Conservation (phyloP, 1,140 invertebrate species). For the Nasonia giraulti region DNA sequence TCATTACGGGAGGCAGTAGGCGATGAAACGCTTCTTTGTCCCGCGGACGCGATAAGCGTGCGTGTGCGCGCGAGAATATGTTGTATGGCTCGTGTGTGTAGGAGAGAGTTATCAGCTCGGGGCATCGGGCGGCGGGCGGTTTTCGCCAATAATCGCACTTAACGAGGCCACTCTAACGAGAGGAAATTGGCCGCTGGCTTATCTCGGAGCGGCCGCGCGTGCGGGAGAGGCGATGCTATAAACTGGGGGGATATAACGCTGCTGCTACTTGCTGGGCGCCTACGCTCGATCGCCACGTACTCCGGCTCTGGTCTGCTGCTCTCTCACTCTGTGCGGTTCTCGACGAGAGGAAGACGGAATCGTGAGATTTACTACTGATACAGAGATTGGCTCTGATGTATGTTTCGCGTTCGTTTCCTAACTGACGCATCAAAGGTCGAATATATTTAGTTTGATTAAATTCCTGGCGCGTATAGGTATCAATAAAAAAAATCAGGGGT, state of each 20-base stretch:
- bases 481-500: too few species aligned
- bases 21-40: slow-evolving; percentile 38
- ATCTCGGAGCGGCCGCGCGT: background rate
- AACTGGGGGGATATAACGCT: background rate
- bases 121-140: slow-evolving; percentile 29
- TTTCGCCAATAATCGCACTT: slow-evolving; percentile 48
- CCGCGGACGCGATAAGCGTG: slow-evolving; percentile 14
- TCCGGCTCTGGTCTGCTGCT: background rate
- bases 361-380: background rate
- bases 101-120: slow-evolving; percentile 15
- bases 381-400: background rate
- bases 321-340: background rate
- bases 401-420: background rate
- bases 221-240: background rate
- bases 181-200: slow-evolving; percentile 47
- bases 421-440: background rate
- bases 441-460: background rate
- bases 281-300: background rate
- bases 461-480: too few species aligned
- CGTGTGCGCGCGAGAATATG: background rate
- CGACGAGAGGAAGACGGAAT: background rate
- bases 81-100: background rate
- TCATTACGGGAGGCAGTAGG: background rate
- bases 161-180: slow-evolving; percentile 41
- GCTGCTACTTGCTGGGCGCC: too few species aligned